phyloP scores from a whole-genome alignment of 2,888 invertebrate species.

The Buathra laborator region DNA sequence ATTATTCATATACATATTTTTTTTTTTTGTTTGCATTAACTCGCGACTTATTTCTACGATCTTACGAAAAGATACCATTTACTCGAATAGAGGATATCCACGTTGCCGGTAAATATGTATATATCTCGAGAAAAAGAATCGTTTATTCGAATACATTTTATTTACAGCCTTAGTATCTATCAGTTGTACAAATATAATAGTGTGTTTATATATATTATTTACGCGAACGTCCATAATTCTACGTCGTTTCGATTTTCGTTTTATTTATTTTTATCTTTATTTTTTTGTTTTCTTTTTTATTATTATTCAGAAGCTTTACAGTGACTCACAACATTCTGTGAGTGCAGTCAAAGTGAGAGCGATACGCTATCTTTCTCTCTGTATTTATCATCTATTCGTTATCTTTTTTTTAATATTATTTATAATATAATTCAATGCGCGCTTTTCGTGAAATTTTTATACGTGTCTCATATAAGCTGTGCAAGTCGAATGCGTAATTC shows the following conservation, averaged over 20 bases:
- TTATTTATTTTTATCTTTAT: slow-evolving; percentile 38
- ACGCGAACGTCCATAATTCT: slow-evolving; percentile 52
- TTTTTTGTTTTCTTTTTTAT: slow-evolving; percentile 16
- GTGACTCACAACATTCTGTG: slow-evolving; percentile 17
- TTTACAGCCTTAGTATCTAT: slow-evolving; percentile 73
- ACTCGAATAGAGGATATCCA: background rate
- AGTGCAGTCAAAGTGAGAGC: slow-evolving; percentile 11
- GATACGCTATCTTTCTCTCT: background rate
- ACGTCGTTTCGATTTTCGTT: slow-evolving; percentile 13
- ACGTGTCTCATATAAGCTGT: background rate
- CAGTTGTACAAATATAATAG: slow-evolving; percentile 77
- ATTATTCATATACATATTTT: background rate
- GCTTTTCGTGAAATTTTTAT: background rate
- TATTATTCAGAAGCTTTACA: slow-evolving; percentile 46
- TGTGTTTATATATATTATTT: slow-evolving; percentile 67
- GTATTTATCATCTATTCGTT: slow-evolving; percentile 26
- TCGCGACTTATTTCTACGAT: background rate
- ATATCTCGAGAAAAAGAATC: slow-evolving; percentile 60
- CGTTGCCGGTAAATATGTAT: background rate
- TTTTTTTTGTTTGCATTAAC: background rate
- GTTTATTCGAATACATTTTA: slow-evolving; percentile 74
- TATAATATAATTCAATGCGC: slow-evolving; percentile 3
- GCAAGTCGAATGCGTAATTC: background rate
- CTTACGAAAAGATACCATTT: background rate
- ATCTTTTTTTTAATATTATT: background rate